Percentiles rank a stretch among this genome's conserved stretches.
These are phyloP conservation scores for Zoanthus gigantus DNA, from an alignment of 92 coral and sea anemone species.

Conservation along the genomic window DNA sequence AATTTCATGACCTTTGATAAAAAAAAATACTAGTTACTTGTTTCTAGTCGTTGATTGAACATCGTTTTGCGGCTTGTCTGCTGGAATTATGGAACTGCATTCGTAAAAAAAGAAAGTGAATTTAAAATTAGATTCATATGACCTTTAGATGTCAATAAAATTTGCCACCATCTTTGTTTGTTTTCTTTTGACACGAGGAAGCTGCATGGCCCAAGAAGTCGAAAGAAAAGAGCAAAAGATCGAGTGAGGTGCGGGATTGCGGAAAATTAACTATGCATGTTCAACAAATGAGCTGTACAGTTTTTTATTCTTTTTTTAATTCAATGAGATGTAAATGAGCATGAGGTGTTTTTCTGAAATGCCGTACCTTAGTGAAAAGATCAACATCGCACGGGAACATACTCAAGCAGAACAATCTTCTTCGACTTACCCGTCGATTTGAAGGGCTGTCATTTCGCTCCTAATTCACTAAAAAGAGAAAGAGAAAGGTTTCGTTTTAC, in stretches of 20 bases:
- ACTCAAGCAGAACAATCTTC: not conserved
- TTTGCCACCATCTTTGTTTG: constrained; percentile 50
- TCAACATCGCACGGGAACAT: constrained; percentile 50
- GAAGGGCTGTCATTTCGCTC: constrained; percentile 31
- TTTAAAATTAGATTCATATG: constrained; percentile 52
- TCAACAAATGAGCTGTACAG: constrained; percentile 32
- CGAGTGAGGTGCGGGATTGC: constrained; percentile 32
- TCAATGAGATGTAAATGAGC: constrained; percentile 18
- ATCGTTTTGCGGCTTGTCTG: constrained; percentile 55
- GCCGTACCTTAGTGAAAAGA: too few relatives aligned
- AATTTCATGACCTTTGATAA: constrained; percentile 59
- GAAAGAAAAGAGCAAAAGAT: constrained; percentile 44
- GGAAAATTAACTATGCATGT: constrained; percentile 25
- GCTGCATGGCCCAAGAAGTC: constrained; percentile 50
- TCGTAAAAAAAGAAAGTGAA: constrained; percentile 53
- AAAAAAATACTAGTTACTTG: constrained; percentile 46
- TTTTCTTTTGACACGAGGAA: constrained; percentile 49
- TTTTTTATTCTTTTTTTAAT: constrained; percentile 39
- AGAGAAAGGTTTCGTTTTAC: constrained; percentile 5
- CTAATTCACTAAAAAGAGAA: constrained; percentile 48
- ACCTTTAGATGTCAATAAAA: constrained; percentile 51
- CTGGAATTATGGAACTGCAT: constrained; percentile 53
- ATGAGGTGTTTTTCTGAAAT: too few relatives aligned
- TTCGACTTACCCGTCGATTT: not conserved
- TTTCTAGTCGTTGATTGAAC: constrained; percentile 56